Base-by-base conservation (phyloP, 1,140 invertebrate genomes). In the Aphelenchoides fujianensis region DNA sequence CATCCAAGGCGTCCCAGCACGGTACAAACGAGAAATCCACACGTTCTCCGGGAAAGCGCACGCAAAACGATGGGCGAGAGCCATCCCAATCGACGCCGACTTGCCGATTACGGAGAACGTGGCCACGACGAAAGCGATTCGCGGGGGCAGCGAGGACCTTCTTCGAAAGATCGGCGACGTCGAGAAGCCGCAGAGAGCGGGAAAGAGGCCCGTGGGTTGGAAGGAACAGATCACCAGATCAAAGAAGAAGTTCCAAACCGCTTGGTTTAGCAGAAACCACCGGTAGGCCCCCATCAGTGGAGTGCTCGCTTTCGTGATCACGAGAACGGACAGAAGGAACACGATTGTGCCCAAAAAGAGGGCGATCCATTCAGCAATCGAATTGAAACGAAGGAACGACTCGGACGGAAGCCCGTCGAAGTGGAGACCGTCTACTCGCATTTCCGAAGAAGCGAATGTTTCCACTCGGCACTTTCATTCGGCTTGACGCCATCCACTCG, bases 241-340 rank as follows among this genome's bases (percentile, higher is more conserved):
- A 23, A 7, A 59, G 5, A 23, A 27, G 19, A 30, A 59, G 34
- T 59, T 59, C 5, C 55, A 59, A 32, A 59, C 12, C 23, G 55
- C 19, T 59, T 59, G 5, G 34, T 59, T 59, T 16, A 59, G 5
- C 55, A 59, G 34, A 59, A 59, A 59, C 55, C 23, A 5, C 19
- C 34, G 28, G 55, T 59, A 59, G 5, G 34, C 23, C 5, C 55
- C 55, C 55, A 59, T 59, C 12, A 5, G 28, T 23, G 5, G 12
- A 30, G 55, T 5, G 12, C 27, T 30, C 23, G 55, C 55, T 59
- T 59, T 59, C 5, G 34, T 16, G 55, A 59, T 59, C 5, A 59
- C 55, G 5, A 59, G 23, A 23, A 59, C 23, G 12, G 55, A 59
- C 5, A 59, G 23, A 5, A 5, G 27, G 34, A 59, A 59, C 5